phyloP scores from a whole-genome alignment of 2,797 vertebrate genomes.

The Lepilemur septentrionalis region DNA sequence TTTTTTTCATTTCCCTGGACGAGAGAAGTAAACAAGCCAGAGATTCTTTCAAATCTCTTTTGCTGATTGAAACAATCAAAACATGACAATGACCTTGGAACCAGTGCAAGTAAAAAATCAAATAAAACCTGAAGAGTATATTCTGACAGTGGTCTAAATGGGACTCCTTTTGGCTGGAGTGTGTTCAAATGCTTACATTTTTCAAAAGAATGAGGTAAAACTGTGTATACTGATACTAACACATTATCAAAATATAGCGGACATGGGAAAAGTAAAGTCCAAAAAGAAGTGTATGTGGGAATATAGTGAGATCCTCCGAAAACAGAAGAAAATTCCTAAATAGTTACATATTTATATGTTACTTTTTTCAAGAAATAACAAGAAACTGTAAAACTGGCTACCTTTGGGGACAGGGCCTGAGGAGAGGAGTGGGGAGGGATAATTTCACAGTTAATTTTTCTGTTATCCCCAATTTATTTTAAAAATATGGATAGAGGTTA shows the following conservation, averaged over 20 bases:
- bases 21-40: constrained; percentile 26
- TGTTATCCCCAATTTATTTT: not conserved
- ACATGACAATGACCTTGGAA: not conserved
- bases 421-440: too few species aligned
- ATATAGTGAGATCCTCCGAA: not conserved
- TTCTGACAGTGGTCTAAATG: not conserved
- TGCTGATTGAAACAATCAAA: constrained; percentile 11
- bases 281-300: not conserved
- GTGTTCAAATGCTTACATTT: not conserved
- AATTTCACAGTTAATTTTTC: not conserved
- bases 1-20: not conserved
- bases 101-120: constrained; percentile 1
- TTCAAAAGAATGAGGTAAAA: not conserved
- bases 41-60: constrained; percentile 37
- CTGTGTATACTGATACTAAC: not conserved
- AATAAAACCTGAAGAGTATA: not conserved
- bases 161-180: not conserved
- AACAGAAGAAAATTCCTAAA: not conserved
- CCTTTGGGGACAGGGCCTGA: not conserved
- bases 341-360: not conserved
- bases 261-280: not conserved
- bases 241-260: not conserved
- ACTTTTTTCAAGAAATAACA: not conserved
- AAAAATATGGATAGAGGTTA: not conserved
- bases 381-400: not conserved